Evolutionary conservation across 2,797 vertebrate species (phyloP).

Genomic region (Ptychadena robeensis): DNA sequence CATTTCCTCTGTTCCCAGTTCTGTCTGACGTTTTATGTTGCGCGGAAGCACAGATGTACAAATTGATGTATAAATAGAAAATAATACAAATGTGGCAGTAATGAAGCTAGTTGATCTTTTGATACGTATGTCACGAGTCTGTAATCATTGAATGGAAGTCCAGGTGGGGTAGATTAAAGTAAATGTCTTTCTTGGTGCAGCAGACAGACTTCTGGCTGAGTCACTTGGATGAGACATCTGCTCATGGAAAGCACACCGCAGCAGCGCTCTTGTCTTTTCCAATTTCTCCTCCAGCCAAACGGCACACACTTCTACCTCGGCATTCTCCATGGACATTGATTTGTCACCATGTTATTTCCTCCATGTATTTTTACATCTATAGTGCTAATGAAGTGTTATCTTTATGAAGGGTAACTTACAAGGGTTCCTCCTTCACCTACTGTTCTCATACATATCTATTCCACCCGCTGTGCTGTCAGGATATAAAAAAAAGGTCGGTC

Average conservation of each 20-base stretch:
- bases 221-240: conserved; percentile 24
- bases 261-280: neutral
- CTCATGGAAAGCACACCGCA: neutral
- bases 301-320: neutral
- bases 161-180: conserved; percentile 24
- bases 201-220: conserved; percentile 38
- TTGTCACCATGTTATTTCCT: neutral
- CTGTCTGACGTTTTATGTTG: neutral
- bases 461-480: neutral
- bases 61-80: neutral
- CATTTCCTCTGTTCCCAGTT: neutral
- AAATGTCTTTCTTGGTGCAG: conserved; percentile 10
- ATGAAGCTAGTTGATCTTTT: conserved; percentile 46
- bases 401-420: neutral
- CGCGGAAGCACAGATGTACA: neutral
- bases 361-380: neutral
- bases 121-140: conserved; percentile 44
- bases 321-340: neutral
- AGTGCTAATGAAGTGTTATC: neutral
- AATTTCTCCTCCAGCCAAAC: neutral
- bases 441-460: neutral
- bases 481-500: neutral
- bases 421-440: neutral
- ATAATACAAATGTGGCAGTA: neutral
- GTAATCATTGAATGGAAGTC: conserved; percentile 31